Evolutionary conservation across 1,140 invertebrate species (phyloP).

Genomic region (Apis cerana): DNA sequence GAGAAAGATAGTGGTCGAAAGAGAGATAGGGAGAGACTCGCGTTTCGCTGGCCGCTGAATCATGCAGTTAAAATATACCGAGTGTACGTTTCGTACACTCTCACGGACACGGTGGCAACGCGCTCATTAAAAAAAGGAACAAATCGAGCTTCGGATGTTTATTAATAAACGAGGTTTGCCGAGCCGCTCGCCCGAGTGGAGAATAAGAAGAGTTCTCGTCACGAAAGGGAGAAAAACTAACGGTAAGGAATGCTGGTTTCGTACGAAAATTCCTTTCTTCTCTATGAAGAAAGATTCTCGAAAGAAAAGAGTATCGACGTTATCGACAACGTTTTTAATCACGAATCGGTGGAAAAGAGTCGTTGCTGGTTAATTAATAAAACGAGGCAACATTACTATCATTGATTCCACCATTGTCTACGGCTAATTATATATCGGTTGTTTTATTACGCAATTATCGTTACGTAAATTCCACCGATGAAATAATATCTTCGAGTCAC

Average conservation of each 20-base stretch:
- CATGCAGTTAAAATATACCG: slow-evolving; percentile 69
- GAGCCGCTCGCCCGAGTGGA: background rate
- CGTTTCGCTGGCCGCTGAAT: slow-evolving; percentile 61
- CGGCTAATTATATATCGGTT: background rate
- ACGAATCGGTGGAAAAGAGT: too few relatives aligned
- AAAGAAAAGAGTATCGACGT: too few relatives aligned
- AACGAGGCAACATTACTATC: background rate
- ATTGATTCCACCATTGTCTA: background rate
- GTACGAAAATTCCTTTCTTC: too few relatives aligned
- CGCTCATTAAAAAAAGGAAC: slow-evolving; percentile 29
- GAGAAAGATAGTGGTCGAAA: background rate
- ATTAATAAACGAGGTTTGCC: slow-evolving; percentile 49
- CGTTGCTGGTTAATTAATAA: background rate
- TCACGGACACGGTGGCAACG: background rate
- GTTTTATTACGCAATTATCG: background rate
- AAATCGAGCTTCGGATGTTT: slow-evolving; percentile 21
- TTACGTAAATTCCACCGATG: slow-evolving; percentile 12
- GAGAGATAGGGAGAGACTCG: slow-evolving; percentile 1
- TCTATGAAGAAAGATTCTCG: too few relatives aligned
- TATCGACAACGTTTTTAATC: too few relatives aligned
- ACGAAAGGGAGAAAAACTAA: too few relatives aligned
- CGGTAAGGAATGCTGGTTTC: too few relatives aligned
- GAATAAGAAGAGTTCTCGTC: too few relatives aligned
- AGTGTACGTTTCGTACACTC: slow-evolving; percentile 44
- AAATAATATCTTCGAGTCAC: background rate